Evolutionary conservation across 37 sponge, comb jelly and placozoan genomes (phyloP).

Genomic region (Beroe forskalii): DNA sequence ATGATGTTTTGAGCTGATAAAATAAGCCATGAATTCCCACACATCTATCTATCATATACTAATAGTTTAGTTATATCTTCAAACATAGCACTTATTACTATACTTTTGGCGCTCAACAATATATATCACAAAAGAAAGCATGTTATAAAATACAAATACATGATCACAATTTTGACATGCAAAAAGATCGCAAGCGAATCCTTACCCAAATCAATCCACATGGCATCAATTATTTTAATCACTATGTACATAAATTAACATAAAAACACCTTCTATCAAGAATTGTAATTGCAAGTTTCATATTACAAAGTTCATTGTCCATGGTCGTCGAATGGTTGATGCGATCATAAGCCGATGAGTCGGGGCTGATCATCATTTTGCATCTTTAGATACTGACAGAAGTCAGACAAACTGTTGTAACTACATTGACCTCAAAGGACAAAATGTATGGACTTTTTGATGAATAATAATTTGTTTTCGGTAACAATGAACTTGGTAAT

Average conservation of each 20-base stretch:
- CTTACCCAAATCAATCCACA: not conserved
- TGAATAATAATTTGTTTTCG: too few species aligned
- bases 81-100: not conserved
- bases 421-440: too few species aligned
- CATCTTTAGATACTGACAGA: too few species aligned
- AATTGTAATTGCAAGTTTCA: constrained; percentile 5
- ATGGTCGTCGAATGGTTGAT: too few species aligned
- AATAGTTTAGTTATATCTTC: not conserved
- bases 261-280: constrained; percentile 62
- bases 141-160: constrained; percentile 58
- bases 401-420: too few species aligned
- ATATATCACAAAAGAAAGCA: constrained; percentile 41
- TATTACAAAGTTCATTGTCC: not conserved
- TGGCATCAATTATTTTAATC: constrained; percentile 57
- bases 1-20: not conserved
- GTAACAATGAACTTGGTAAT: not conserved
- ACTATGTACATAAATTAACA: constrained; percentile 67
- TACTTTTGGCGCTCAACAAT: not conserved
- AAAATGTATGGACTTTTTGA: too few species aligned
- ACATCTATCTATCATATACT: too few species aligned
- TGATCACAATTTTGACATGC: constrained; percentile 56
- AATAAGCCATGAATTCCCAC: too few species aligned
- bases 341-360: too few species aligned
- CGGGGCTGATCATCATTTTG: too few species aligned
- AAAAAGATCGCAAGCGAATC: not conserved